Conservation (phyloP, 1,140 invertebrate genomes). For the Zaprionus nigranus region DNA sequence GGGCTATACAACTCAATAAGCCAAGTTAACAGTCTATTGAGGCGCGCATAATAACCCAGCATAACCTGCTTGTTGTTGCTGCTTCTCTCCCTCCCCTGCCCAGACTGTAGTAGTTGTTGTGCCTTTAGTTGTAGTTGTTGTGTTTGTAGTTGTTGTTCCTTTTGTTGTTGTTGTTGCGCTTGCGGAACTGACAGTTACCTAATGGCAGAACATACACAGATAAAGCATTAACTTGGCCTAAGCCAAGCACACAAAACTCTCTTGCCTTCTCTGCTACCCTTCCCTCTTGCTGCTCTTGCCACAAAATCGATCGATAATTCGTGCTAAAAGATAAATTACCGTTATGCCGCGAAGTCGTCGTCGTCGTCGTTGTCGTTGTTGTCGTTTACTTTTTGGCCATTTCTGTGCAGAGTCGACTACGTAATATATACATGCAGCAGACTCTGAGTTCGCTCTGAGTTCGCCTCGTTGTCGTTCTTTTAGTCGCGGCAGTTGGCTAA, state of each 20-base stretch:
- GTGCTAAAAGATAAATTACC: slow-evolving; percentile 81
- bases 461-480: slow-evolving; percentile 14
- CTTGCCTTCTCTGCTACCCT: not conserved
- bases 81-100: not conserved
- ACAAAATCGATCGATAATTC: slow-evolving; percentile 76
- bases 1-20: slow-evolving; percentile 76
- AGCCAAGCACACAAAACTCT: not conserved
- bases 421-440: not conserved
- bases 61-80: not conserved
- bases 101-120: slow-evolving; percentile 14
- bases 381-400: slow-evolving; percentile 10
- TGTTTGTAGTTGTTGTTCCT: not conserved
- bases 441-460: too few relatives aligned
- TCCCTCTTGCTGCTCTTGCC: slow-evolving; percentile 18
- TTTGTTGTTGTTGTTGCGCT: slow-evolving; percentile 22
- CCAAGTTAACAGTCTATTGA: slow-evolving; percentile 80
- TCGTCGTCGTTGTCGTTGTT: not conserved
- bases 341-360: slow-evolving; percentile 43
- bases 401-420: not conserved
- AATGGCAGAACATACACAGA: slow-evolving; percentile 79
- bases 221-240: slow-evolving; percentile 76
- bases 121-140: slow-evolving; percentile 7
- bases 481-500: slow-evolving; percentile 69
- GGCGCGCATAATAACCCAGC: slow-evolving; percentile 43
- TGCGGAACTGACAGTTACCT: slow-evolving; percentile 81